These are phyloP conservation scores for Eledona agricola DNA, from an alignment of 2,888 invertebrate genomes.

Conservation along the genomic window DNA sequence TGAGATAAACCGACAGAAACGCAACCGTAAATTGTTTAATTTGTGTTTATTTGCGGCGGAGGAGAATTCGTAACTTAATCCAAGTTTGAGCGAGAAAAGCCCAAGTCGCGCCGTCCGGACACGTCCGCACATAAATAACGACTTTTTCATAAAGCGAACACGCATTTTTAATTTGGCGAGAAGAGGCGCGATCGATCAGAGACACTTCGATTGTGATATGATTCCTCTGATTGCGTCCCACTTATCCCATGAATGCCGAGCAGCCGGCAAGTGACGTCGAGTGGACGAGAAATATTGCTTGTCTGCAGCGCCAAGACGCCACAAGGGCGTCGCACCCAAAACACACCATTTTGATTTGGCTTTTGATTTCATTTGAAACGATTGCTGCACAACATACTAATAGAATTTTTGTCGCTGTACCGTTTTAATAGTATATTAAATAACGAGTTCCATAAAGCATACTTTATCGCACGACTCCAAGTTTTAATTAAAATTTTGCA, in stretches of 20 bases:
- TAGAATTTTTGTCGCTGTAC: too few species aligned
- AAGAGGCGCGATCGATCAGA: constrained; percentile 28
- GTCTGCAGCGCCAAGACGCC: constrained; percentile 31
- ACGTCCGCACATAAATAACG: constrained; percentile 15
- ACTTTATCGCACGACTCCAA: too few species aligned
- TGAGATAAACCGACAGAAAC: constrained; percentile 52
- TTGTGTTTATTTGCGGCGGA: constrained; percentile 48
- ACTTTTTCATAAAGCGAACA: constrained; percentile 1
- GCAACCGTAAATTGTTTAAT: constrained; percentile 52
- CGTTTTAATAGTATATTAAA: too few species aligned
- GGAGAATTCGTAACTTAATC: constrained; percentile 48
- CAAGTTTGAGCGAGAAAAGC: constrained; percentile 39
- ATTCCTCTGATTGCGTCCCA: constrained; percentile 51
- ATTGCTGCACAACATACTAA: too few species aligned
- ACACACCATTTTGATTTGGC: background rate
- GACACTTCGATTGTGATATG: constrained; percentile 48
- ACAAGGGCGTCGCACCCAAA: constrained; percentile 11
- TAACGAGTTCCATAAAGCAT: too few species aligned
- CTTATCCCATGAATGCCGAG: constrained; percentile 54
- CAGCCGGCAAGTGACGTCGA: constrained; percentile 61
- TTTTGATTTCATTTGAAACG: background rate
- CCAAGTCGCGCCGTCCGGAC: constrained; percentile 5
- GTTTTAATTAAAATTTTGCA: too few species aligned
- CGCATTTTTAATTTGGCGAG: constrained; percentile 34
- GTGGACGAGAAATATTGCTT: constrained; percentile 58